Percentiles rank a stretch among this genome's conserved stretches.
These are phyloP conservation scores for Argyrosomus regius DNA, from an alignment of 2,797 vertebrate genomes.

Conservation along the genomic window DNA sequence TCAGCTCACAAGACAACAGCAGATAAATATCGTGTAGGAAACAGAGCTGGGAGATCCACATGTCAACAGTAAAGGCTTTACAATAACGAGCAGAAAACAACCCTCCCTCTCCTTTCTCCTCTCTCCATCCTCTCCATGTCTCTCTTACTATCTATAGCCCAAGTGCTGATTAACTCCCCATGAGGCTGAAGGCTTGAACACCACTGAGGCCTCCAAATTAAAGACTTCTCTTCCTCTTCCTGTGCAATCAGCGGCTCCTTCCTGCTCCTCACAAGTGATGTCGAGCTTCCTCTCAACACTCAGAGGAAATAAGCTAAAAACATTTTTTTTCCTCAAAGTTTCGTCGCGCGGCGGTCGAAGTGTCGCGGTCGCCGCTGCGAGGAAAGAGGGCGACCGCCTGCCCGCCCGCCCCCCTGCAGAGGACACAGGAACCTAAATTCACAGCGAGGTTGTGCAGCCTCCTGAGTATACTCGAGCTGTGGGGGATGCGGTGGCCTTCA, in stretches of 20 bases:
- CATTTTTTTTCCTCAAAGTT: conserved; percentile 8
- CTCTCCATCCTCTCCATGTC: conserved; percentile 46
- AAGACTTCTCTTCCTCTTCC: conserved; percentile 66
- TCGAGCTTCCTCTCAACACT: conserved; percentile 37
- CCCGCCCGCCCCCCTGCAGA: conserved; percentile 9
- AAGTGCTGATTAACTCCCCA: conserved; percentile 83
- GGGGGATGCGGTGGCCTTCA: conserved; percentile 26
- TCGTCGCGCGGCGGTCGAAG: background rate
- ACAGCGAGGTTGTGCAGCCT: conserved; percentile 27
- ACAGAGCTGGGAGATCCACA: background rate
- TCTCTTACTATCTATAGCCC: conserved; percentile 66
- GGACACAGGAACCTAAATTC: conserved; percentile 42
- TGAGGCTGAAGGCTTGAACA: conserved; percentile 69
- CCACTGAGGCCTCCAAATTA: conserved; percentile 68
- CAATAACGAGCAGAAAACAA: background rate
- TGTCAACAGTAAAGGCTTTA: background rate
- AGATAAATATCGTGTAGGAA: conserved; percentile 20
- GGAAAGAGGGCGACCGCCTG: conserved; percentile 13
- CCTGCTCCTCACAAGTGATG: conserved; percentile 56
- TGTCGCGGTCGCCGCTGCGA: background rate
- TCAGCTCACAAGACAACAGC: background rate
- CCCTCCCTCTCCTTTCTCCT: conserved; percentile 38
- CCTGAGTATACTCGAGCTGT: conserved; percentile 19
- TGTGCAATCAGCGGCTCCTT: conserved; percentile 80
- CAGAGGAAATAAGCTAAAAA: conserved; percentile 17